Base-by-base conservation (phyloP, 2,113 vertebrate genomes). In the Actenoides hombroni region DNA sequence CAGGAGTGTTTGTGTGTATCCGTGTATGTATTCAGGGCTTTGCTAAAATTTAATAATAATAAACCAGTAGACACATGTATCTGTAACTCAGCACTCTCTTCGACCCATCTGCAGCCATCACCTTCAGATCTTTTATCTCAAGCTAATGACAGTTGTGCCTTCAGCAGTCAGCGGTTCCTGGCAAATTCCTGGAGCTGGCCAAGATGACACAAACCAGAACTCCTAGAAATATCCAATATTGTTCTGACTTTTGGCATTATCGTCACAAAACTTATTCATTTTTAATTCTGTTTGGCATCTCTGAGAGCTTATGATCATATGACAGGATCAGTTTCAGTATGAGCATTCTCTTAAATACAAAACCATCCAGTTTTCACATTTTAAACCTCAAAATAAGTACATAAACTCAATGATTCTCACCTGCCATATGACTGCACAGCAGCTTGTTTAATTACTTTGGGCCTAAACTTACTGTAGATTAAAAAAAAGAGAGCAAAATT, bases 31-130 rank as follows among this genome's bases (percentile, higher is more conserved):
- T 64, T 56, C 92, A 81, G 80, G 73, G 83, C 23, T 60, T 78
- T 84, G 82, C 94, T 84, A 42, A 56, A 76, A 82, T 59, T 88
- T 91, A 84, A 63, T 84, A 53, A 51, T 67, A 89, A 88, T 75
- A 88, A 92, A 61, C 59, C 44, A 15, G 31, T 42, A 82, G 83
- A 46, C 67, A 21, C 10, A 31, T 7, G 10, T 64, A 51, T 39
- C 65, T 92, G 86, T 93, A 91, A 67, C 61, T 82, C 2, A 0
- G 33, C 4, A 1, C 16, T 10, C 73, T 71, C 71, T 77, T 70
- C 96, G 64, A 75, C 68, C 73, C 54, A 21, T 56, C 88, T 71
- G 7, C 44, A 81, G 73, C 57, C 83, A 48, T 81, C 80, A 81
- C 73, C 80, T 70, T 6, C 26, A 87, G 77, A 78, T 71, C 69